Conservation (phyloP, 2,113 vertebrate genomes). For the Stomatorhinus ivindoensis region DNA sequence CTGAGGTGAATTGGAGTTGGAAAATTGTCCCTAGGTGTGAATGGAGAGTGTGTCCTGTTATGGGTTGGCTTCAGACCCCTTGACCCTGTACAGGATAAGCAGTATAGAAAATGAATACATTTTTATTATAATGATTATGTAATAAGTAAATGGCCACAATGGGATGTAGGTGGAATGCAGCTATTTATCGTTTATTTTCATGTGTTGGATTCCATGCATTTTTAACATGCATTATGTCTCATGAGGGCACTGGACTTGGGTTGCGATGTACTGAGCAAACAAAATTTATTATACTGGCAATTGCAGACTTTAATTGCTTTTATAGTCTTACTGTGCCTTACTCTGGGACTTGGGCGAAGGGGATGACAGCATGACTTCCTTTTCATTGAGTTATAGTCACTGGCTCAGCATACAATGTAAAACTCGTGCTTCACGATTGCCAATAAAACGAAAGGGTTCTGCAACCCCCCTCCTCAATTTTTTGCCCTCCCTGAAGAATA, state of each 20-base stretch:
- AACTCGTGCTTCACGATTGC: not conserved
- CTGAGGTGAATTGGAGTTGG: not conserved
- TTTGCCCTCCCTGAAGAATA: conserved; percentile 4
- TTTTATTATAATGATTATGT: not conserved
- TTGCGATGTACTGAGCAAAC: not conserved
- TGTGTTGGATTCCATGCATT: not conserved
- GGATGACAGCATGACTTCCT: not conserved
- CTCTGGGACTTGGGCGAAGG: not conserved
- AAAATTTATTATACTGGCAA: not conserved
- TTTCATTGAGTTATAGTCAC: not conserved
- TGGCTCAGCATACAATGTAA: not conserved
- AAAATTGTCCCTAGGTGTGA: not conserved
- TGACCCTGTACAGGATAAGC: not conserved
- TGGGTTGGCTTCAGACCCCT: not conserved
- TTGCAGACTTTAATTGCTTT: not conserved
- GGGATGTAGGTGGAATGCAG: not conserved
- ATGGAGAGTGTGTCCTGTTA: not conserved
- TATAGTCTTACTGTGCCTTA: not conserved
- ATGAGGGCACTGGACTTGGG: not conserved
- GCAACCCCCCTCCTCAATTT: not conserved
- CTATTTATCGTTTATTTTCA: not conserved
- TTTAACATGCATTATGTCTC: not conserved
- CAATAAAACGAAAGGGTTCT: not conserved
- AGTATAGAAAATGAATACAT: not conserved
- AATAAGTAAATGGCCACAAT: not conserved